These are phyloP conservation scores for Trissolcus basalis DNA, from an alignment of 1,140 invertebrate genomes.

Conservation along the genomic window DNA sequence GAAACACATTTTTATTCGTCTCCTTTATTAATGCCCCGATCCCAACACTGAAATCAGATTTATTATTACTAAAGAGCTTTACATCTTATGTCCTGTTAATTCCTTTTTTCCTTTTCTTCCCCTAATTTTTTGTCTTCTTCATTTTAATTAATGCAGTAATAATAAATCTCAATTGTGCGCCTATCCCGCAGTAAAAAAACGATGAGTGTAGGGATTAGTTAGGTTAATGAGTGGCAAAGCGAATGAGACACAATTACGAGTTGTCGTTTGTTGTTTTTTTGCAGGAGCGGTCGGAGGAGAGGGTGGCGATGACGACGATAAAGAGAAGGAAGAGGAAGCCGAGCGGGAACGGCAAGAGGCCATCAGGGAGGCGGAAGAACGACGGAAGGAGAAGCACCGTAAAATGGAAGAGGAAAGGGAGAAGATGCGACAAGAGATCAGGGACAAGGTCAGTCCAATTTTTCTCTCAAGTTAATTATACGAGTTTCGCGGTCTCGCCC, in stretches of 20 bases:
- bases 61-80: too few species aligned
- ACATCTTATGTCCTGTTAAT: too few species aligned
- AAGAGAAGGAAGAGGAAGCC: slow-evolving; percentile 95
- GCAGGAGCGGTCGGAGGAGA: slow-evolving; percentile 93
- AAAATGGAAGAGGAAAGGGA: slow-evolving; percentile 99
- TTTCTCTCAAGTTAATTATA: slow-evolving; percentile 32
- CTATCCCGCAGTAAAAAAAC: slow-evolving; percentile 24
- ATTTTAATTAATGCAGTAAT: too few species aligned
- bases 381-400: slow-evolving; percentile 96
- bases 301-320: slow-evolving; percentile 91
- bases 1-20: too few species aligned
- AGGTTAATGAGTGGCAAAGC: slow-evolving; percentile 32
- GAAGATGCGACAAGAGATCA: slow-evolving; percentile 97
- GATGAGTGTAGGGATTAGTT: slow-evolving; percentile 25
- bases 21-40: too few species aligned
- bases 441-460: slow-evolving; percentile 89
- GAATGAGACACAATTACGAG: slow-evolving; percentile 43
- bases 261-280: slow-evolving; percentile 58
- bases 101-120: too few species aligned
- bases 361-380: slow-evolving; percentile 94
- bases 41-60: too few species aligned
- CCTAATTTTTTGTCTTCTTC: too few species aligned
- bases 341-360: slow-evolving; percentile 95
- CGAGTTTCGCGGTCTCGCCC: slow-evolving; percentile 17
- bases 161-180: slow-evolving; percentile 27